Conservation (phyloP, 1,140 invertebrate genomes). For the Polyergus mexicanus region DNA sequence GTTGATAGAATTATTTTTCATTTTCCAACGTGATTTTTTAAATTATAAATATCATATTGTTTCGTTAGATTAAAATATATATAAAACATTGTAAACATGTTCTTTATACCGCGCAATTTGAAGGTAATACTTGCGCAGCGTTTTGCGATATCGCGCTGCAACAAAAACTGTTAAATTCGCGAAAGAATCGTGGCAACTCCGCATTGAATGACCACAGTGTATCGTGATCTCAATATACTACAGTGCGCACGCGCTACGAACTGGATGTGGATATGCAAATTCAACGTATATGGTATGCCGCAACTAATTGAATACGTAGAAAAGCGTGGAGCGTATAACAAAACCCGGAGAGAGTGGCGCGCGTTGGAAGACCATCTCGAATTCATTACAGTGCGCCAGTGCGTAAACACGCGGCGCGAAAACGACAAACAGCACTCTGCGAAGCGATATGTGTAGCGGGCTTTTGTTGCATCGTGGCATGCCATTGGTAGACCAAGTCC, state of each 20-base stretch:
- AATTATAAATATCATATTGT: neutral
- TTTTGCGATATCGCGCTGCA: neutral
- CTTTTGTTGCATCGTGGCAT: conserved; percentile 45
- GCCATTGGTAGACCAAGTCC: conserved; percentile 29
- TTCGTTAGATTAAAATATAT: neutral
- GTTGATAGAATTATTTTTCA: neutral
- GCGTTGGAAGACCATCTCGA: conserved; percentile 56
- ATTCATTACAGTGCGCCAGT: conserved; percentile 58
- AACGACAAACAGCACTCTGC: conserved; percentile 56
- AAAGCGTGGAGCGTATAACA: conserved; percentile 24
- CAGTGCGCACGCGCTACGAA: neutral
- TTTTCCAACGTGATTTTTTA: neutral
- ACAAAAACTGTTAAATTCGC: neutral
- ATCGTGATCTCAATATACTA: conserved; percentile 1
- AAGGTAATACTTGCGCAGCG: neutral
- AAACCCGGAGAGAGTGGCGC: conserved; percentile 34
- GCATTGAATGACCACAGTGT: conserved; percentile 20
- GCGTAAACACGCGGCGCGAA: conserved; percentile 53
- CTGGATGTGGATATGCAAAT: neutral
- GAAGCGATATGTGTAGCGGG: conserved; percentile 28
- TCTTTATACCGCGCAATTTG: neutral
- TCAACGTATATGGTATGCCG: neutral
- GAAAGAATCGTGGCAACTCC: conserved; percentile 16
- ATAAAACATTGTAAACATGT: neutral
- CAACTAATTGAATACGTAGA: conserved; percentile 54